phyloP scores from a whole-genome alignment of 2,797 vertebrate genomes.

The Pangasius sanitwongsei region DNA sequence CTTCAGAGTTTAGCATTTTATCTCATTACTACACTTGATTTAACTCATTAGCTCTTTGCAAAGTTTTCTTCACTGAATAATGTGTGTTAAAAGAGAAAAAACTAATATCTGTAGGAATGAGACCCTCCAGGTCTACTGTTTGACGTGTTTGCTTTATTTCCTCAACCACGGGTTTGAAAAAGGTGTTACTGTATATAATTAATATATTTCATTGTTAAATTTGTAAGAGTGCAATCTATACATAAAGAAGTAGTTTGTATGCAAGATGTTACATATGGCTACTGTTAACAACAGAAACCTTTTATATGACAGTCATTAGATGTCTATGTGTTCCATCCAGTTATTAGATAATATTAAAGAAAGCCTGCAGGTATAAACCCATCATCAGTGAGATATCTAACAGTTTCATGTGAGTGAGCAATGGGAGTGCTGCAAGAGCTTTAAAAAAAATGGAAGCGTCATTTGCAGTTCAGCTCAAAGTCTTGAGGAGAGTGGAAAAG shows the following conservation, averaged over 20 bases:
- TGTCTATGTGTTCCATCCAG: neutral
- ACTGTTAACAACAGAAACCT: neutral
- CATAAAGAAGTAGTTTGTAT: neutral
- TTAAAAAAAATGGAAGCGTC: slow-evolving; percentile 6
- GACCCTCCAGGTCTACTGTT: neutral
- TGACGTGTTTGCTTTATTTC: neutral
- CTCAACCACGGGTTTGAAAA: neutral
- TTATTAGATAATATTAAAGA: neutral
- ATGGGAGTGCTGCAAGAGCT: neutral
- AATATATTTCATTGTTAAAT: neutral
- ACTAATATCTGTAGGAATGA: neutral
- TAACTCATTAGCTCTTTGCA: neutral
- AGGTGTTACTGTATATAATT: neutral
- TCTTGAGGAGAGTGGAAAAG: slow-evolving; percentile 39
- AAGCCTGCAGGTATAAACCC: slow-evolving; percentile 6
- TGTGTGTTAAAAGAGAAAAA: neutral
- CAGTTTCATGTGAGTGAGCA: slow-evolving; percentile 14
- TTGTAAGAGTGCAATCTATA: neutral
- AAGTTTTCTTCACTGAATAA: neutral
- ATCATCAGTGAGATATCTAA: slow-evolving; percentile 20
- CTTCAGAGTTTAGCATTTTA: neutral
- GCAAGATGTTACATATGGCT: too few species aligned
- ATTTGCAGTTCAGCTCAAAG: slow-evolving; percentile 9
- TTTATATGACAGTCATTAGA: neutral
- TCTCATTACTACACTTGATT: neutral